phyloP scores from a whole-genome alignment of 2,888 invertebrate genomes.

The Oxystoma pomonae region DNA sequence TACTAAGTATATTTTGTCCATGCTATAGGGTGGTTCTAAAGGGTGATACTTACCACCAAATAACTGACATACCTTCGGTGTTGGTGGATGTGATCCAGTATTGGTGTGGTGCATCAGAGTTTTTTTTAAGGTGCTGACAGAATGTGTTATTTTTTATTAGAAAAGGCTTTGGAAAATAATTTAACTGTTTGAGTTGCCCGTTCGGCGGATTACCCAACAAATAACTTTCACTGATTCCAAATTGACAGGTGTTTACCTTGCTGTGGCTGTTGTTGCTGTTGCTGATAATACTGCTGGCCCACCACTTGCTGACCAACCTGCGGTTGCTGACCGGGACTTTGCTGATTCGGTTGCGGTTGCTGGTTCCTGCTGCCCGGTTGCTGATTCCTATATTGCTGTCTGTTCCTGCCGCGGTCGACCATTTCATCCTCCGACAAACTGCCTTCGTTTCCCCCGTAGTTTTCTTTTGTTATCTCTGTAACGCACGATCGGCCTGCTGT shows the following conservation, averaged over 20 bases:
- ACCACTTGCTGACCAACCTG: conserved; percentile 43
- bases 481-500: conserved; percentile 14
- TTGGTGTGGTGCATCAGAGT: not conserved
- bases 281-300: not conserved
- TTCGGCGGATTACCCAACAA: too few species aligned
- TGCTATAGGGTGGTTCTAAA: too few species aligned
- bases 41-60: too few species aligned
- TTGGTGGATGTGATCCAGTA: not conserved
- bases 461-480: conserved; percentile 79
- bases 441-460: conserved; percentile 55
- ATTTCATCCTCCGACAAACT: conserved; percentile 68
- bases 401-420: conserved; percentile 46
- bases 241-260: too few species aligned
- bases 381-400: conserved; percentile 43
- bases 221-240: too few species aligned
- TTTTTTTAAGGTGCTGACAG: too few species aligned
- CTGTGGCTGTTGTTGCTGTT: conserved; percentile 10
- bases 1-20: too few species aligned
- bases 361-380: conserved; percentile 44
- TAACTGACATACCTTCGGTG: not conserved
- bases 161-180: too few species aligned
- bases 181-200: too few species aligned
- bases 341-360: conserved; percentile 44
- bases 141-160: too few species aligned
- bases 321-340: conserved; percentile 45